Percentiles rank a stretch among this genome's conserved stretches.
phyloP scores from a whole-genome alignment of 2,113 vertebrate species.

The Proterorhinus semilunaris region DNA sequence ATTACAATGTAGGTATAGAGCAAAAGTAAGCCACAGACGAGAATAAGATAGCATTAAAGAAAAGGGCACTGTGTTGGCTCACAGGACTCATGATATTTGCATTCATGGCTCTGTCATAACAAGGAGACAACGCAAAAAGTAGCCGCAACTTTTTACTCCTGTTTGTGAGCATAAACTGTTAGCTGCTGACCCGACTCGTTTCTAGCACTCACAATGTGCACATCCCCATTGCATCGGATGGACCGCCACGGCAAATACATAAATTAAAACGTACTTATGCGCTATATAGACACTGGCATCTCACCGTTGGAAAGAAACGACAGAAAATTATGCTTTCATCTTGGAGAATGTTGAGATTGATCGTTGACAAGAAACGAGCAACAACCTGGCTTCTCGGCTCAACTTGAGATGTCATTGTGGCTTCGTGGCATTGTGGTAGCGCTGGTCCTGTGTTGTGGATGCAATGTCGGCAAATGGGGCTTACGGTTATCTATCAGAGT shows the following conservation, averaged over 20 bases:
- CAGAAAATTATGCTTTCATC: constrained; percentile 64
- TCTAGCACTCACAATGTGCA: no score
- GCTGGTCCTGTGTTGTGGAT: constrained; percentile 65
- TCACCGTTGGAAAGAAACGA: constrained; percentile 35
- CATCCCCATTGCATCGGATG: constrained; percentile 53
- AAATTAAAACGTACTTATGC: no score
- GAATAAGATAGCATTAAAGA: background rate
- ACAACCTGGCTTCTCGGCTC: constrained; percentile 41
- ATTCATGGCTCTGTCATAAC: no score
- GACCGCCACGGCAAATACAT: constrained; percentile 37
- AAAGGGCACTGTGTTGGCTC: background rate
- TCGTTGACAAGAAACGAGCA: constrained; percentile 54
- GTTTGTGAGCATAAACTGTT: no score
- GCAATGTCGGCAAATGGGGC: constrained; percentile 59
- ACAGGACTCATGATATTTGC: background rate
- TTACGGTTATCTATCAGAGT: constrained; percentile 12
- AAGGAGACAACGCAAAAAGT: no score
- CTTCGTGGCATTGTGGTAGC: constrained; percentile 32
- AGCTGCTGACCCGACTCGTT: no score
- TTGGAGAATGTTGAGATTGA: constrained; percentile 65
- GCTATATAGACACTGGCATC: constrained; percentile 21
- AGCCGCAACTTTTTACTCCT: no score
- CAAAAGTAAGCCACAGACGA: background rate
- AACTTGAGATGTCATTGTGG: constrained; percentile 58
- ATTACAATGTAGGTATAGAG: background rate